These are phyloP conservation scores for Cyprinella venusta DNA, from an alignment of 2,797 vertebrate genomes.

Conservation along the genomic window DNA sequence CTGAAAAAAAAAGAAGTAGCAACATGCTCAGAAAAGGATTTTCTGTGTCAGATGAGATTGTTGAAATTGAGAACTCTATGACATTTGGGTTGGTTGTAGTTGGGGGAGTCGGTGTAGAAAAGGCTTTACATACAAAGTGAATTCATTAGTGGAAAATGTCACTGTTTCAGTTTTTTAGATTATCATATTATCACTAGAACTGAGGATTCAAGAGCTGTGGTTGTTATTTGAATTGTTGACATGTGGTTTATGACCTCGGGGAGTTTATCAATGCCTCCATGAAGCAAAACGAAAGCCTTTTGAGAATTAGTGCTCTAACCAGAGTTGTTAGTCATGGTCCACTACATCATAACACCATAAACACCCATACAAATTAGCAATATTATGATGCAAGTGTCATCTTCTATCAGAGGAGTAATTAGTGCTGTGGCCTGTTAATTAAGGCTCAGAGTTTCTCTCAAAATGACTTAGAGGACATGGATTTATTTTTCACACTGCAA, in stretches of 20 bases:
- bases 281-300: neutral
- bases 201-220: neutral
- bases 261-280: conserved; percentile 7
- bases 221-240: conserved; percentile 10
- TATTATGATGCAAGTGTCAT: conserved; percentile 11
- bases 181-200: neutral
- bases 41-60: neutral
- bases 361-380: conserved; percentile 1
- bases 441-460: conserved; percentile 4
- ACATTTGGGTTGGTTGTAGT: neutral
- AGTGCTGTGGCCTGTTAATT: conserved; percentile 17
- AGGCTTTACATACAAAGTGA: neutral
- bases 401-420: conserved; percentile 15
- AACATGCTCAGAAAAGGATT: neutral
- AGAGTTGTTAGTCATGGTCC: conserved; percentile 43
- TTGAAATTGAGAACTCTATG: neutral
- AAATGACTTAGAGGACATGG: conserved; percentile 4
- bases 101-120: neutral
- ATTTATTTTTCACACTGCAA: neutral
- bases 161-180: neutral
- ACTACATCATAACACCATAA: conserved; percentile 32
- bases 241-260: neutral
- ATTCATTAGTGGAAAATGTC: neutral
- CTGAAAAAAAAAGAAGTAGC: neutral
- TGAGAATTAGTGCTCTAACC: neutral